Base-by-base conservation (phyloP, 2,888 invertebrate genomes). In the Erebia palarica region DNA sequence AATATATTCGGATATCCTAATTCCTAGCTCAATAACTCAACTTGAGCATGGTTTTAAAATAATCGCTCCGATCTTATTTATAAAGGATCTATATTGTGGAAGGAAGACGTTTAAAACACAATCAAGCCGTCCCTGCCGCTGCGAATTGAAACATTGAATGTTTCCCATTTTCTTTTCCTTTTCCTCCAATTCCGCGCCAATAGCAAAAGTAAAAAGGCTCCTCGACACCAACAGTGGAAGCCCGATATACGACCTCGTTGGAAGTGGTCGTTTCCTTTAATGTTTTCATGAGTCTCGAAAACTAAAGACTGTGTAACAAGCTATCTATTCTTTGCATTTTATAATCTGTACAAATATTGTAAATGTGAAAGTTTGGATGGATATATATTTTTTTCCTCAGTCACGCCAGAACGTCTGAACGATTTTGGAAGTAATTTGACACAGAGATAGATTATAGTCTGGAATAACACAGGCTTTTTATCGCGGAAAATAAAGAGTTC, bases 61-160 rank as follows among this genome's bases (percentile, higher is more conserved):
- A 63, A 63, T 18, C 14, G 63, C 3, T 18, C 18, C 18, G 47
- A 63, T 63, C 63, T 49, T 63, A 49, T 63, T 21, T 63, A 49
- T 21, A 18, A 47, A 14, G 53, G 53, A 82, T 83, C 84, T 86
- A 84, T 84, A 85, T 86, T 85, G 82, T 83, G 84, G 81, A 80
- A 71, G 64, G 77, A 77, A 79, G 83, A 83, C 82, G 84, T 81
- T 85, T 83, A 80, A 84, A 85, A 86, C 81, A 84, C 84, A 88
- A 89, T 88, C 86, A 83, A 83, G 84, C 84, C 81, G 81, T 82
- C 81, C 75, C 76, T 72, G 70, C 73, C 70, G 84, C 85, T 81
- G 87, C 84, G 84, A 89, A 92, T 91, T 92, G 88, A 92, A 91
- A 90, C 90, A 88, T 91, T 88, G 84, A 86, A 88, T 87, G 89